These are phyloP conservation scores for Bostrychus sinensis DNA, from an alignment of 2,113 vertebrate species.

Conservation along the genomic window DNA sequence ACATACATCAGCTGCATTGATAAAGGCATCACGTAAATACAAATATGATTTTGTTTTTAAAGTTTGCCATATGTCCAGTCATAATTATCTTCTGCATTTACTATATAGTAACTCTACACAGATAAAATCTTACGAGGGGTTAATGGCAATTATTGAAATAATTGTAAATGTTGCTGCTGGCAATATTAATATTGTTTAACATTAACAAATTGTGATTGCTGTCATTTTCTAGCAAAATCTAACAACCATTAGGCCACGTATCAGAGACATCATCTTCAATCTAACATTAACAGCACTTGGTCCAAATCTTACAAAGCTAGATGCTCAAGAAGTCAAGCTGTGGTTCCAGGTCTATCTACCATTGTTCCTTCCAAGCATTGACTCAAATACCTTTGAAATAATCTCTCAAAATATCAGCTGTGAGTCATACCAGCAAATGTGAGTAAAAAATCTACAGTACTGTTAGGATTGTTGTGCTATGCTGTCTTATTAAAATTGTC, in stretches of 20 bases:
- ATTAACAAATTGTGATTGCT: no score
- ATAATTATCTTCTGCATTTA: no score
- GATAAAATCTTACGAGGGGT: no score
- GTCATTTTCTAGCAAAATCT: conserved; percentile 31
- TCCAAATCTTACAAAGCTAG: conserved; percentile 14
- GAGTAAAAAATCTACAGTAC: conserved; percentile 9
- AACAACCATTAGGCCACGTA: conserved; percentile 21
- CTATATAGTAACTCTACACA: no score
- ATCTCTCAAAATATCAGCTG: conserved; percentile 48
- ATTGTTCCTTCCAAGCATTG: conserved; percentile 37
- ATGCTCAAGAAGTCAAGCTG: conserved; percentile 18
- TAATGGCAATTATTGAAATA: no score
- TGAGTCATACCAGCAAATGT: conserved; percentile 47
- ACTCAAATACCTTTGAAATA: conserved; percentile 31
- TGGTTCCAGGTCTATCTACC: conserved; percentile 54
- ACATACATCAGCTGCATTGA: no score
- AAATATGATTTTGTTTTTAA: no score
- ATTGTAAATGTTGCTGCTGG: no score
- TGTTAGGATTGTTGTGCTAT: no score
- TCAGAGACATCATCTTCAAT: conserved; percentile 42
- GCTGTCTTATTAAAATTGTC: neutral
- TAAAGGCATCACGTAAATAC: no score
- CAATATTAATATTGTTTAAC: no score
- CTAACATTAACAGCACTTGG: conserved; percentile 30
- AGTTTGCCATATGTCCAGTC: no score